phyloP scores from a whole-genome alignment of 2,888 invertebrate species.

The Hirtodrosophila alboralis region DNA sequence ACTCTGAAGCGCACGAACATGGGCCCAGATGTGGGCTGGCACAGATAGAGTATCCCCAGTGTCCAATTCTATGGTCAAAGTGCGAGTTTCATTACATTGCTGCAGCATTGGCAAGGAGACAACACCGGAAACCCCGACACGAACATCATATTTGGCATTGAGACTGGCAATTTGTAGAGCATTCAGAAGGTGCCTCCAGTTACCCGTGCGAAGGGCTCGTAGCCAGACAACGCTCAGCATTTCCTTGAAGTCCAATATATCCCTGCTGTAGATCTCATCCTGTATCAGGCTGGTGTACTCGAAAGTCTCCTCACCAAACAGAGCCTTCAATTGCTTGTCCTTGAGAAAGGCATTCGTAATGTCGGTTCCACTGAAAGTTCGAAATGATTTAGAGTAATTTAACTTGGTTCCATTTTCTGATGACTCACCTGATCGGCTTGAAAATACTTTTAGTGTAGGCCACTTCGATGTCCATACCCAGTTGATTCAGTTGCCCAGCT shows the following conservation, averaged over 20 bases:
- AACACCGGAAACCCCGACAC: slow-evolving; percentile 47
- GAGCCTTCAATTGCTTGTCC: slow-evolving; percentile 15
- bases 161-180: slow-evolving; percentile 34
- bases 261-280: slow-evolving; percentile 11
- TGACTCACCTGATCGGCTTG: slow-evolving; percentile 18
- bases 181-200: slow-evolving; percentile 46
- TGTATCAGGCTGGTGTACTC: slow-evolving; percentile 35
- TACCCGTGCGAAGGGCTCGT: slow-evolving; percentile 41
- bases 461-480: slow-evolving; percentile 38
- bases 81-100: slow-evolving; percentile 28
- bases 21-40: slow-evolving; percentile 55
- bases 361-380: not conserved
- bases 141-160: slow-evolving; percentile 37
- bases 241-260: slow-evolving; percentile 14
- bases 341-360: slow-evolving; percentile 2
- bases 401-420: not conserved
- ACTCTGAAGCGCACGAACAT: slow-evolving; percentile 35
- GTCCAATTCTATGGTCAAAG: slow-evolving; percentile 13
- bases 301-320: slow-evolving; percentile 30
- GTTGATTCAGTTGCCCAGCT: slow-evolving; percentile 36
- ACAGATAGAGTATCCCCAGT: slow-evolving; percentile 16
- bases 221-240: slow-evolving; percentile 49
- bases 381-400: not conserved
- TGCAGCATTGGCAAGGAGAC: slow-evolving; percentile 14
- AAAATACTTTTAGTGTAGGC: slow-evolving; percentile 19